Evolutionary conservation across 2,888 invertebrate genomes (phyloP), one percentile per base, ranked within the genome.

Genomic region (Melanostoma mellinum): DNA sequence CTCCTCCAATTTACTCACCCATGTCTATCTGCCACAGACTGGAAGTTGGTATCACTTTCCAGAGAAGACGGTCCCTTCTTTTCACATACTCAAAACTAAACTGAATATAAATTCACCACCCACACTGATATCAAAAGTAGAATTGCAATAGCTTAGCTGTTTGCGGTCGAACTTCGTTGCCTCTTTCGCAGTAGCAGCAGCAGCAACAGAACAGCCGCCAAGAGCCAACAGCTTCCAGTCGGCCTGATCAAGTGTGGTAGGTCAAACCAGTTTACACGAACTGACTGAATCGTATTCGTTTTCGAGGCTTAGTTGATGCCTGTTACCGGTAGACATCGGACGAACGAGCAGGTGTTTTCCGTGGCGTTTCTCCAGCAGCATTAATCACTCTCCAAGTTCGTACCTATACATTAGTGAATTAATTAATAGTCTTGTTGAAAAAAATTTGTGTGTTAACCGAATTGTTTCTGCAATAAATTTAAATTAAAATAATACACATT

Each of bases 291-390:
- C 73, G 73, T 38, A 46, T 60, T 50, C 8, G 46, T 3, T 48
- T 65, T 63, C 42, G 44, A 73, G 50, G 65, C 65, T 82, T 65
- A 82, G 82, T 82, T 78, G 82, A 78, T 78, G 68, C 73, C 73
- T 78, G 73, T 74, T 74, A 78, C 78, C 82, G 82, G 73, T 69
- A 69, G 73, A 78, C 65, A 78, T 74, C 82, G 65, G 82, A 69
- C 82, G 68, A 65, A 3, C 56, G 40, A 52, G 68, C 58, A 78
- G 73, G 81, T 81, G 72, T 46, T 67, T 53, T 10, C 48, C 44
- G 20, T 55, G 33, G 42, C 30, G 33, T 76, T 76, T 35, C 8
- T 35, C 20, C 33, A 55, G 10, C 6, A 46, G 20, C n/a, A 0
- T 50, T 8, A 50, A 63, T 60, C 10, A 36, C 20, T 48, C 73